phyloP scores from a whole-genome alignment of 2,888 invertebrate genomes.

The Cantharis nigra region DNA sequence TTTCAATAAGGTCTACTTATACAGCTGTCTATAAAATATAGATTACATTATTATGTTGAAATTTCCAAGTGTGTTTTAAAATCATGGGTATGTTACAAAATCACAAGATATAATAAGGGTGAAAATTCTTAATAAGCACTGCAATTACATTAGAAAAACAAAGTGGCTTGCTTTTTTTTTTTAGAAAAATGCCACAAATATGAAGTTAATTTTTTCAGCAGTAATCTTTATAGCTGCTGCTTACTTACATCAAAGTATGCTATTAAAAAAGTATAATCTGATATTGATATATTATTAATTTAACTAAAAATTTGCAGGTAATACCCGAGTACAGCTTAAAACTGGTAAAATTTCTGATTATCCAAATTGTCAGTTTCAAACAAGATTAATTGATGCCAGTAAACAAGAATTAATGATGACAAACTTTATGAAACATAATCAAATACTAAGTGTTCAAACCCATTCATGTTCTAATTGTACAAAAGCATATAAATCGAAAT shows the following conservation, averaged over 20 bases:
- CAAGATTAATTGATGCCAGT: background rate
- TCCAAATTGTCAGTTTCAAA: background rate
- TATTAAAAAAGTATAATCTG: background rate
- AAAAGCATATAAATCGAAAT: slow-evolving; percentile 48
- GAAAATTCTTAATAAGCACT: no score
- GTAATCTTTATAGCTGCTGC: background rate
- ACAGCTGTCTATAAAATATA: no score
- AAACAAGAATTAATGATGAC: background rate
- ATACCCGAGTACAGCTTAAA: background rate
- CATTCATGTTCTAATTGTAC: slow-evolving; percentile 42
- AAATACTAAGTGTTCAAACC: background rate
- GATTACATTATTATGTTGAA: no score
- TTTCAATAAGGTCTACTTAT: no score
- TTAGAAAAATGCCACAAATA: background rate
- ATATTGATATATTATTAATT: background rate
- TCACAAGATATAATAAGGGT: background rate
- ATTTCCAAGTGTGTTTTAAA: no score
- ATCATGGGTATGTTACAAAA: background rate
- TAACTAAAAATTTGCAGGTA: slow-evolving; percentile 1
- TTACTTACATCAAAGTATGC: background rate
- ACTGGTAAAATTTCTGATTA: background rate
- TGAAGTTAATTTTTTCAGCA: background rate
- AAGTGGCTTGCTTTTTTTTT: background rate
- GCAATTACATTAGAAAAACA: no score
- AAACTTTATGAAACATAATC: background rate